phyloP scores from a whole-genome alignment of 2,113 vertebrate genomes.

The Myrmecophaga tridactyla region DNA sequence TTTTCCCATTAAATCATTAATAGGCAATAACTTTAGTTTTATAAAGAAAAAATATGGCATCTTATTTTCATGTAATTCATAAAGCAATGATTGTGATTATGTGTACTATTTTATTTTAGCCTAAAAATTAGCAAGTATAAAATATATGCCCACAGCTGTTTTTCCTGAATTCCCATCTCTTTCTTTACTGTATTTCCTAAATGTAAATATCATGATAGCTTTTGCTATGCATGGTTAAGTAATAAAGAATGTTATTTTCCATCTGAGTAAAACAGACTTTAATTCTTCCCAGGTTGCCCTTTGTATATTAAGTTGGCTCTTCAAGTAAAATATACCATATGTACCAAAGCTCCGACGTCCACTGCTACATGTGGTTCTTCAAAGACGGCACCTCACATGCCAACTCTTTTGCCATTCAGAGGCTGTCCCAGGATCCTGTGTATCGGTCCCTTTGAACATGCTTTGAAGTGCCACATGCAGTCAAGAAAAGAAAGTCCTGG shows the following conservation, averaged over 20 bases:
- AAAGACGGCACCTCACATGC: constrained; percentile 50
- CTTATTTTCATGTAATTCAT: not conserved
- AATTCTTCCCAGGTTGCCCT: constrained; percentile 53
- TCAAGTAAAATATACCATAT: constrained; percentile 51
- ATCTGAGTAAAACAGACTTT: not conserved
- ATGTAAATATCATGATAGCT: not conserved
- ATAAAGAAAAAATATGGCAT: not conserved
- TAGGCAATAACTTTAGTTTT: not conserved
- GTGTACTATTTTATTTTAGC: not conserved
- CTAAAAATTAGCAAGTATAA: not conserved
- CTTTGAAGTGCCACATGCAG: constrained; percentile 68
- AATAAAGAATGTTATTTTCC: constrained; percentile 48
- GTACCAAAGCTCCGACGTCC: constrained; percentile 37
- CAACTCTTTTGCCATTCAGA: constrained; percentile 1
- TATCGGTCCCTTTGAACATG: not conserved
- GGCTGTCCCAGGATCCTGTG: not conserved
- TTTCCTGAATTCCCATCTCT: not conserved
- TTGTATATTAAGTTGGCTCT: constrained; percentile 19
- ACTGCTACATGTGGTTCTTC: constrained; percentile 42
- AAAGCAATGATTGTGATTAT: not conserved
- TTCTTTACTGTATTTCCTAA: not conserved
- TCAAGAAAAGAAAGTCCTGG: constrained; percentile 52
- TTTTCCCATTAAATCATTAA: not conserved
- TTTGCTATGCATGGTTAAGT: constrained; percentile 45
- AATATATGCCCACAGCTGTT: not conserved